Percentiles rank a stretch among this genome's conserved stretches.
Conservation (phyloP, 2,888 invertebrate species). For the Dione vanillae region DNA sequence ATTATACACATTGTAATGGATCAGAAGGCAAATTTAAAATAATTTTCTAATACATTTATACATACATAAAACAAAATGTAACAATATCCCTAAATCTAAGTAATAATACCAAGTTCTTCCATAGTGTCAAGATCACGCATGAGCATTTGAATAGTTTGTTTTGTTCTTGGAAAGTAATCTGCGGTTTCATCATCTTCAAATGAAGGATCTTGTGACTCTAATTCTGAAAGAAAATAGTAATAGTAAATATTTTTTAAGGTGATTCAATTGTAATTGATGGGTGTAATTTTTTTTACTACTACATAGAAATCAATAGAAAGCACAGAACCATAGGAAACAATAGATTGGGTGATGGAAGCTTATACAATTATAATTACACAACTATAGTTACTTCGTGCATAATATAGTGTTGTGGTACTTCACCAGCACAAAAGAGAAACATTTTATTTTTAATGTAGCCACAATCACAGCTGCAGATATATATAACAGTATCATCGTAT, state of each 20-base stretch:
- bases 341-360: too few relatives aligned
- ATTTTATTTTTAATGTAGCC: neutral
- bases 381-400: too few relatives aligned
- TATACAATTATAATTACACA: too few relatives aligned
- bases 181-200: constrained; percentile 84
- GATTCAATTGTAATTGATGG: neutral
- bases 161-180: constrained; percentile 86
- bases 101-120: constrained; percentile 86
- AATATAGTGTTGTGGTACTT: too few relatives aligned
- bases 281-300: too few relatives aligned
- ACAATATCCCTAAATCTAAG: constrained; percentile 52
- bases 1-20: too few relatives aligned
- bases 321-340: too few relatives aligned
- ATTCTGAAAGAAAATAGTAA: constrained; percentile 64
- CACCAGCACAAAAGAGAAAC: neutral
- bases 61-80: neutral
- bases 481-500: too few relatives aligned
- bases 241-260: neutral
- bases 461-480: neutral
- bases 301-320: neutral
- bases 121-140: constrained; percentile 89
- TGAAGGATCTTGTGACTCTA: constrained; percentile 86
- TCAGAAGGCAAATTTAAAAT: too few relatives aligned
- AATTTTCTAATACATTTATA: too few relatives aligned
- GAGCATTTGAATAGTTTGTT: constrained; percentile 90